phyloP scores from a whole-genome alignment of 30 jellyfish, hydroid and myxozoan species.

The Cassiopea xamachana region DNA sequence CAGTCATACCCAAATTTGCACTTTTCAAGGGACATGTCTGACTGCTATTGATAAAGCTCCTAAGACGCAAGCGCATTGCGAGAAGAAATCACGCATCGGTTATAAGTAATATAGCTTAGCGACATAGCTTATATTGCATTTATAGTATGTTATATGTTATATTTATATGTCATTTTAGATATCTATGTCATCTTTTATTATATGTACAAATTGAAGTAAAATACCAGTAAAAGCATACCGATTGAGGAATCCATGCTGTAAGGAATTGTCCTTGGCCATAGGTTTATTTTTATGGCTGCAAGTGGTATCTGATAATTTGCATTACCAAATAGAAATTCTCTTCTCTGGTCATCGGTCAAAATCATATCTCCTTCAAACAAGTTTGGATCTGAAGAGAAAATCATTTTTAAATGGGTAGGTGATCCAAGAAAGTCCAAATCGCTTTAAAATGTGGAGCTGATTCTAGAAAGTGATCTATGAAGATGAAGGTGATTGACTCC shows the following conservation, averaged over 20 bases:
- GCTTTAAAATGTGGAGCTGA: neutral
- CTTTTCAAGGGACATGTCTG: too few relatives aligned
- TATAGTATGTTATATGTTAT: too few relatives aligned
- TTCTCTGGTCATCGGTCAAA: constrained; percentile 60
- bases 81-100: too few relatives aligned
- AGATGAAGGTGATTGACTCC: neutral
- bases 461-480: neutral
- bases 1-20: too few relatives aligned
- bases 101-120: too few relatives aligned
- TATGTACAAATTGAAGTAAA: too few relatives aligned
- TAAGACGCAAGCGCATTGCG: too few relatives aligned
- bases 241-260: constrained; percentile 51
- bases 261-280: constrained; percentile 72
- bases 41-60: too few relatives aligned
- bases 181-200: too few relatives aligned
- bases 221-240: neutral
- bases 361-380: constrained; percentile 80
- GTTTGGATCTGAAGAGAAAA: constrained; percentile 24
- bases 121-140: too few relatives aligned
- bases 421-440: neutral
- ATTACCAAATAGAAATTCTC: constrained; percentile 43
- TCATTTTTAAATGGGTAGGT: neutral
- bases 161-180: too few relatives aligned
- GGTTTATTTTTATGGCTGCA: constrained; percentile 63
- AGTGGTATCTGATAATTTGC: constrained; percentile 69